Conservation (phyloP, 2,113 vertebrate genomes). For the Odobenus rosmarus region DNA sequence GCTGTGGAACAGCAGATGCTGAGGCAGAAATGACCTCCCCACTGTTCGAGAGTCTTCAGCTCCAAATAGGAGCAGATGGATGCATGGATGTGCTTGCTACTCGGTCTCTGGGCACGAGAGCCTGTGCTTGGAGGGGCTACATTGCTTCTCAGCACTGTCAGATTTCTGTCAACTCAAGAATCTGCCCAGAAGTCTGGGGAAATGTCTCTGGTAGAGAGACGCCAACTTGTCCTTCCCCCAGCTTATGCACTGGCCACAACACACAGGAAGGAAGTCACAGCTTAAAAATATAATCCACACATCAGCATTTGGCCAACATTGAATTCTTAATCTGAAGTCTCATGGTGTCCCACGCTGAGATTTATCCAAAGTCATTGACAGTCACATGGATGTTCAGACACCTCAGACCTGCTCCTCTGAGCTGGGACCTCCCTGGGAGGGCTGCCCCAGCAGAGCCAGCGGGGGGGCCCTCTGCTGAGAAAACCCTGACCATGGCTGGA, state of each 20-base stretch:
- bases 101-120: not conserved
- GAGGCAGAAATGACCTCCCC: not conserved
- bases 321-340: not conserved
- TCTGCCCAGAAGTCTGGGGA: not conserved
- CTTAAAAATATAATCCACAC: conserved; percentile 35
- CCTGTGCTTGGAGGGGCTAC: too few relatives aligned
- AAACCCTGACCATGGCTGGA: not conserved
- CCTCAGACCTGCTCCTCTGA: not conserved
- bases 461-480: not conserved
- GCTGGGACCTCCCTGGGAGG: not conserved
- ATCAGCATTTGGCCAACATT: not conserved
- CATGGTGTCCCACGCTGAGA: not conserved
- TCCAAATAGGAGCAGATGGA: not conserved
- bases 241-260: not conserved
- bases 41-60: not conserved
- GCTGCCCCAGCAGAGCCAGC: not conserved
- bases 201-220: not conserved
- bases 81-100: not conserved
- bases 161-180: not conserved
- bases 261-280: conserved; percentile 35
- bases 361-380: not conserved
- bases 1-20: not conserved
- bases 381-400: not conserved
- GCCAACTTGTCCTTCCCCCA: not conserved
- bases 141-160: not conserved